phyloP scores from a whole-genome alignment of 1,140 invertebrate species.

The Drosophila quadrilineata region DNA sequence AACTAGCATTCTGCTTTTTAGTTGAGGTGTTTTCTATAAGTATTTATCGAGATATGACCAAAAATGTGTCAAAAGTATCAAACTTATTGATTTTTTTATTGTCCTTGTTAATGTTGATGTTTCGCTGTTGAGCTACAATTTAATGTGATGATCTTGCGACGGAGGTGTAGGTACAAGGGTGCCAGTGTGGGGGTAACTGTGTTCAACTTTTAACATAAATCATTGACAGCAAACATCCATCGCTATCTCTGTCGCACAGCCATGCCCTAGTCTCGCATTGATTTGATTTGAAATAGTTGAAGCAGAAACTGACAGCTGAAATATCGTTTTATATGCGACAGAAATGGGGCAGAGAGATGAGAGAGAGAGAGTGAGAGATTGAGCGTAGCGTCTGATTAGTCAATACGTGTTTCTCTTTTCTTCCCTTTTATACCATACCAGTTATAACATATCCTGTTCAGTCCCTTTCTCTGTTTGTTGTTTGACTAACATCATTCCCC shows the following conservation, averaged over 20 bases:
- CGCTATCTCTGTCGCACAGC: too few relatives aligned
- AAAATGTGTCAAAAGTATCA: background rate
- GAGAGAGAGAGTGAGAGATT: constrained; percentile 33
- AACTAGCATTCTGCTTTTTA: too few relatives aligned
- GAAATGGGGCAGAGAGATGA: too few relatives aligned
- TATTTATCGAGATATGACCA: too few relatives aligned
- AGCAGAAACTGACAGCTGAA: constrained; percentile 76
- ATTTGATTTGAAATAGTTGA: constrained; percentile 76
- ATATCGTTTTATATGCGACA: constrained; percentile 71
- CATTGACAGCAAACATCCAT: constrained; percentile 62
- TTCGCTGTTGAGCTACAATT: background rate
- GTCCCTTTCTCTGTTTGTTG: background rate
- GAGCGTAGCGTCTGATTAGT: constrained; percentile 68
- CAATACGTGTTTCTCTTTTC: too few relatives aligned
- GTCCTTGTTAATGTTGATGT: constrained; percentile 14
- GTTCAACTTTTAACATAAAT: constrained; percentile 72
- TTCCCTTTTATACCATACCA: too few relatives aligned
- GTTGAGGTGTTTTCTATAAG: too few relatives aligned
- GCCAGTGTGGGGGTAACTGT: constrained; percentile 6
- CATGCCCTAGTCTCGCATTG: constrained; percentile 50
- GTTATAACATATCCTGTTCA: background rate
- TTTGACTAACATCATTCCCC: constrained; percentile 33
- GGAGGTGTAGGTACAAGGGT: constrained; percentile 29
- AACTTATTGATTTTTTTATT: constrained; percentile 5
- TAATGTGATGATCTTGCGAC: constrained; percentile 13